Evolutionary conservation across 2,113 vertebrate species (phyloP).

Genomic region (Ovis aries): ARS-UI_Ramb_v3.0 NC_056063.1:42493001-42493500

Average conservation of each 20-base stretch:
- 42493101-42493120: neutral
- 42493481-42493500: neutral
- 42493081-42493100: constrained; percentile 22
- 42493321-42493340: constrained; percentile 40
- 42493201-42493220: constrained; percentile 49
- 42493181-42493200: constrained; percentile 52
- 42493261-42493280: constrained; percentile 49
- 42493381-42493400: neutral
- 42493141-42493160: constrained; percentile 31
- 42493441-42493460: neutral
- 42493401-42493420: neutral
- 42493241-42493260: constrained; percentile 66
- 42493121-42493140: constrained; percentile 56
- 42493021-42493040: neutral
- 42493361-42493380: constrained; percentile 31
- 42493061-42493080: neutral
- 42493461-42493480: neutral
- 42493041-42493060: neutral
- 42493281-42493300: constrained; percentile 60
- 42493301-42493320: constrained; percentile 57
- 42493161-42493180: constrained; percentile 67
- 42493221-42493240: constrained; percentile 55
- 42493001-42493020: neutral
- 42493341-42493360: constrained; percentile 47
- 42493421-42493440: neutral